phyloP scores from a whole-genome alignment of 1,140 invertebrate genomes.

The Mactra quadrangularis region DNA sequence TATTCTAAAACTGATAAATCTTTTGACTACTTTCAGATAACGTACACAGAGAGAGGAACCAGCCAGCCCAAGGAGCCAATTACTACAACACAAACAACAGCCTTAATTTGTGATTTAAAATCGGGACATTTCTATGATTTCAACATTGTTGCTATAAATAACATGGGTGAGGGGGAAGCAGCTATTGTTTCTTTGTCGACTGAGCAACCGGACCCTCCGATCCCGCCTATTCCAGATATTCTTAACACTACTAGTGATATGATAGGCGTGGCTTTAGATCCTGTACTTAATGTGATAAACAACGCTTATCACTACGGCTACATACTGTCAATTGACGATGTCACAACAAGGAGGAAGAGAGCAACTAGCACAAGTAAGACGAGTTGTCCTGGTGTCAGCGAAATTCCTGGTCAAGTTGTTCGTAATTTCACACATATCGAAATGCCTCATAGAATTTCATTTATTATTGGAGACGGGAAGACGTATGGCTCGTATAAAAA shows the following conservation, averaged over 20 bases:
- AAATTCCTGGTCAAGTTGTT: constrained; percentile 65
- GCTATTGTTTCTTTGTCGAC: constrained; percentile 6
- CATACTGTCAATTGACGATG: constrained; percentile 68
- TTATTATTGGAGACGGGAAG: constrained; percentile 72
- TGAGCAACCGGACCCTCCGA: constrained; percentile 61
- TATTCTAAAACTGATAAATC: too few relatives aligned
- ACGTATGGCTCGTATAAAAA: constrained; percentile 70
- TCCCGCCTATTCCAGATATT: constrained; percentile 64
- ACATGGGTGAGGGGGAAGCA: constrained; percentile 24
- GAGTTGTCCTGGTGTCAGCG: constrained; percentile 31
- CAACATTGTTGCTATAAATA: constrained; percentile 38
- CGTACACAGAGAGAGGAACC: constrained; percentile 2
- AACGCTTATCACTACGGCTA: constrained; percentile 63
- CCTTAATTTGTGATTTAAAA: constrained; percentile 45
- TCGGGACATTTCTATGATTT: constrained; percentile 51
- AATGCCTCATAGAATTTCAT: constrained; percentile 56
- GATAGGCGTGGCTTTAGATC: constrained; percentile 70
- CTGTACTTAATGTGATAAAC: constrained; percentile 61
- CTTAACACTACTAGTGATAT: constrained; percentile 66
- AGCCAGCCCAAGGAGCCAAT: not conserved
- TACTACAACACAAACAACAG: constrained; percentile 13
- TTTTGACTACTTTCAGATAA: constrained; percentile 43
- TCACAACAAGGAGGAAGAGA: constrained; percentile 34
- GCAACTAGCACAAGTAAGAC: constrained; percentile 40
- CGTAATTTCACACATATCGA: constrained; percentile 65